These are phyloP conservation scores for Drosophila setosimentum DNA, from an alignment of 2,888 invertebrate species.

Conservation along the genomic window DNA sequence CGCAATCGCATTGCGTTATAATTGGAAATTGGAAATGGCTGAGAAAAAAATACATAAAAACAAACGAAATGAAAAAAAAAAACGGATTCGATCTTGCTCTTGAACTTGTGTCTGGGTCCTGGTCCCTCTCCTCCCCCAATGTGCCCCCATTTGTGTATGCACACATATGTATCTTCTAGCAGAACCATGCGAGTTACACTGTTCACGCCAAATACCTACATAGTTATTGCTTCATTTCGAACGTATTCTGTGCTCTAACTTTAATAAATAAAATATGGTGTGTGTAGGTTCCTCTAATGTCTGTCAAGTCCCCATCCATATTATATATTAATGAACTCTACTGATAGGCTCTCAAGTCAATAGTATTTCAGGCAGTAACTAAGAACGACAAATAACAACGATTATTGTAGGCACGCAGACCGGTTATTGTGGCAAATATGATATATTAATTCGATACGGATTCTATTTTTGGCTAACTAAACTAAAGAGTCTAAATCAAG, in stretches of 20 bases:
- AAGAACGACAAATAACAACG: not conserved
- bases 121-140: not conserved
- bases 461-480: not conserved
- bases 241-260: not conserved
- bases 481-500: not conserved
- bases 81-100: not conserved
- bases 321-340: not conserved
- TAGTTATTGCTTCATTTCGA: not conserved
- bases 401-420: not conserved
- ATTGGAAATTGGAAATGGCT: slow-evolving; percentile 75
- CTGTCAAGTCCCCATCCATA: not conserved
- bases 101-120: not conserved
- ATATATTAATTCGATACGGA: not conserved
- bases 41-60: slow-evolving; percentile 31
- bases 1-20: slow-evolving; percentile 76
- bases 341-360: not conserved
- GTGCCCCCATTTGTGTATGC: not conserved
- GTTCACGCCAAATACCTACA: slow-evolving; percentile 1
- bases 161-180: not conserved
- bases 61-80: slow-evolving; percentile 15
- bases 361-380: not conserved
- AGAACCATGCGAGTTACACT: not conserved
- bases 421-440: not conserved
- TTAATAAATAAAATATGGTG: not conserved
- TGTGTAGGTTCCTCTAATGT: not conserved